Conservation (phyloP, 2,113 vertebrate genomes). For the Hypomesus transpacificus region DNA sequence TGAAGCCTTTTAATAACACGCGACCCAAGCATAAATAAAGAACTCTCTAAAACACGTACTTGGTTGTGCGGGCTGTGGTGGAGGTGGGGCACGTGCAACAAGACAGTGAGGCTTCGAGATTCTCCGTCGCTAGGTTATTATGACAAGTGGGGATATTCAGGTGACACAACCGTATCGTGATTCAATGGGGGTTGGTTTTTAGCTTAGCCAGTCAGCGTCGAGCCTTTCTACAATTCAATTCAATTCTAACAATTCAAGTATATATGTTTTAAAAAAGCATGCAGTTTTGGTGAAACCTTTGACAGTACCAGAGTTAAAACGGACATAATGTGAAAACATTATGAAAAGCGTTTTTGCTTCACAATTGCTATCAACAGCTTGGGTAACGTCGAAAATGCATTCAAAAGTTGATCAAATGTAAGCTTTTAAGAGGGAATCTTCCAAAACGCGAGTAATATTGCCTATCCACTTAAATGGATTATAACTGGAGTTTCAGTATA, state of each 20-base stretch:
- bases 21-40: constrained; percentile 47
- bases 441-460: neutral
- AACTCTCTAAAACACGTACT: constrained; percentile 35
- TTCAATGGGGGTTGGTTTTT: neutral
- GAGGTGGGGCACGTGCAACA: neutral
- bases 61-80: constrained; percentile 32
- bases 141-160: neutral
- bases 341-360: constrained; percentile 19
- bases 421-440: constrained; percentile 37
- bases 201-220: neutral
- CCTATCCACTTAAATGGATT: constrained; percentile 4
- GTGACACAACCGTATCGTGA: no score
- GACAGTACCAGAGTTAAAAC: constrained; percentile 52
- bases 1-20: neutral
- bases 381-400: constrained; percentile 33
- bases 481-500: constrained; percentile 28
- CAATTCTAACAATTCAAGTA: constrained; percentile 56
- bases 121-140: neutral
- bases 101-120: neutral
- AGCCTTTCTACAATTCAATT: no score
- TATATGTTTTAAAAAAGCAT: constrained; percentile 44
- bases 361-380: constrained; percentile 23
- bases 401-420: constrained; percentile 22
- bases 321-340: constrained; percentile 23
- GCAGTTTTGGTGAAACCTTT: constrained; percentile 38